Evolutionary conservation across 2,888 invertebrate genomes (phyloP), one percentile per base, ranked within the genome.

Genomic region (Cenopis cana): DNA sequence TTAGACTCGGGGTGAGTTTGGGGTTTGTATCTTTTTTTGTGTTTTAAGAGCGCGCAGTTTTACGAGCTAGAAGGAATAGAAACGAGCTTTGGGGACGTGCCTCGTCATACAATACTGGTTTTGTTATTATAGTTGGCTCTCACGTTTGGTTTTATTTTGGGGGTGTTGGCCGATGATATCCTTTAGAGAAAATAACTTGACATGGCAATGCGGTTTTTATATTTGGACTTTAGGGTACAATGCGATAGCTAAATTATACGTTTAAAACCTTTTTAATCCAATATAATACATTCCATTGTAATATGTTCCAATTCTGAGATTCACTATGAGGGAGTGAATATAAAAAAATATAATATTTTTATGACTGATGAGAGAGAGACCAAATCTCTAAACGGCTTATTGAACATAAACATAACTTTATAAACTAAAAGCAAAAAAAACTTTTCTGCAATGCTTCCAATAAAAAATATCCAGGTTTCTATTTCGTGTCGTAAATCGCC

Each of bases 1-100:
- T 90, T 90, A 89, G 89, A 89, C 80, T 84, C 84, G 79, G 81
- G 86, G 88, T 85, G 80, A 85, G 82, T 82, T 41, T 77, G 76
- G 76, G 73, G 68, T 62, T 61, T 59, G 69, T 59, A 54, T 71
- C 50, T 74, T 77, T 78, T 52, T 76, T 73, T 77, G 75, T 79
- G 79, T 82, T 83, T 84, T 82, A 80, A 81, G 78, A 80, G 80
- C 82, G 38, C 24, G 74, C 78, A 76, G 77, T 68, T 80, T 80
- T 80, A 79, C 76, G 73, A 70, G 76, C 75, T 68, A 76, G 78
- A 74, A 33, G 41, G 57, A 69, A 61, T 56, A 56, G 77, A 79
- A 78, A 73, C 77, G 73, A 74, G 77, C 76, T 76, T 69, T 75
- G 76, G 69, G 68, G 78, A 83, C 86, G 85, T 86, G 86, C 82